These are phyloP conservation scores for Smithornis capensis DNA, from an alignment of 2,113 vertebrate species.

Conservation along the genomic window DNA sequence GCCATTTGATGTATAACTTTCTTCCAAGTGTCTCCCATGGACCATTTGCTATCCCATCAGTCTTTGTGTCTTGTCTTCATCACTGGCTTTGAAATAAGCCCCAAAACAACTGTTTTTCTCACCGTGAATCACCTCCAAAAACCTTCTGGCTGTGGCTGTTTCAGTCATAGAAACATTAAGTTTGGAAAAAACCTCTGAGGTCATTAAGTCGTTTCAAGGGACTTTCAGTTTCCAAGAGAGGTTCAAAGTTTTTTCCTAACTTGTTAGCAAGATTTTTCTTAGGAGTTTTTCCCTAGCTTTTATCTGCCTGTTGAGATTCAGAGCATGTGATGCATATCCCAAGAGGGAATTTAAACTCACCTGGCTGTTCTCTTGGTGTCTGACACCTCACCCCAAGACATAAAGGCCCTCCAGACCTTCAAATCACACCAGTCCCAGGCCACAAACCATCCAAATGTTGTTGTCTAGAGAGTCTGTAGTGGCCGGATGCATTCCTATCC, in stretches of 20 bases:
- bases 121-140: background rate
- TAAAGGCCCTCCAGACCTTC: background rate
- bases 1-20: background rate
- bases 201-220: background rate
- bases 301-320: background rate
- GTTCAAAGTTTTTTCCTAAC: background rate
- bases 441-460: background rate
- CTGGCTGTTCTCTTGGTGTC: background rate
- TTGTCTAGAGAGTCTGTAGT: background rate
- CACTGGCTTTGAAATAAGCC: background rate
- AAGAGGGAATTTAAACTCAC: background rate
- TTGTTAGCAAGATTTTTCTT: background rate
- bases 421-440: background rate
- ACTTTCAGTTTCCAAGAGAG: background rate
- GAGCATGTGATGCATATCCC: background rate
- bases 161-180: background rate
- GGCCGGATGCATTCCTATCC: background rate
- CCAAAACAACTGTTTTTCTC: background rate
- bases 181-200: background rate
- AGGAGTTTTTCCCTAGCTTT: background rate
- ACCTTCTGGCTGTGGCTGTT: background rate
- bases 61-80: background rate
- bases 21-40: background rate
- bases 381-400: rapidly evolving
- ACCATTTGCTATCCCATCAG: background rate